phyloP scores from a whole-genome alignment of 2,888 invertebrate species.

The Tenthredo distinguenda region DNA sequence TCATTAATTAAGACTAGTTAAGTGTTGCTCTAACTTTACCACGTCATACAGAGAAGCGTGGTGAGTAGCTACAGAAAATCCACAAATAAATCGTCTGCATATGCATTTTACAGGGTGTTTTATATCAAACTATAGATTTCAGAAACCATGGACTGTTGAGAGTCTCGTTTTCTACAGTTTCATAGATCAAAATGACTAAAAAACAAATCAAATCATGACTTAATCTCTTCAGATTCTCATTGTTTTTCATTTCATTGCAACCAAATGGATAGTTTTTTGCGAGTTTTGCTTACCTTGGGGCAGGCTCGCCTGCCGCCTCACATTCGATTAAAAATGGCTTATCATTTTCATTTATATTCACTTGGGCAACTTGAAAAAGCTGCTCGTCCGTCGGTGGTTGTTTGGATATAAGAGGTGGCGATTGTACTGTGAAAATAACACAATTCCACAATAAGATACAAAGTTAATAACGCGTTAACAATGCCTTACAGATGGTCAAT shows the following conservation, averaged over 20 bases:
- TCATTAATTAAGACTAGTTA: constrained; percentile 76
- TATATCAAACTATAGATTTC: not conserved
- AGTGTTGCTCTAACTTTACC: constrained; percentile 33
- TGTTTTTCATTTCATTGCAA: not conserved
- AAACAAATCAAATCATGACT: not conserved
- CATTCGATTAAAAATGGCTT: constrained; percentile 98
- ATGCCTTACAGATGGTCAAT: not conserved
- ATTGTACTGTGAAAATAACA: constrained; percentile 83
- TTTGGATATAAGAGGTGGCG: constrained; percentile 94
- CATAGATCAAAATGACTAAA: not conserved
- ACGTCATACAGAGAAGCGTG: constrained; percentile 17
- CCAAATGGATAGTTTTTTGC: not conserved
- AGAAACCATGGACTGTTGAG: not conserved
- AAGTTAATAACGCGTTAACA: not conserved
- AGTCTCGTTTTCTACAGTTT: not conserved
- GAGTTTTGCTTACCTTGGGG: constrained; percentile 88
- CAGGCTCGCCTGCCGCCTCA: constrained; percentile 97
- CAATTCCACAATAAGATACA: constrained; percentile 19
- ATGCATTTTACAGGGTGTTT: not conserved
- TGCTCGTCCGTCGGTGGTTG: constrained; percentile 95
- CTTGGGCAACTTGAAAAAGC: constrained; percentile 92
- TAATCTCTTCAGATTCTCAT: not conserved
- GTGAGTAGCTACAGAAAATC: constrained; percentile 32
- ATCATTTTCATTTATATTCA: constrained; percentile 90
- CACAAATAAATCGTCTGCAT: constrained; percentile 17